Evolutionary conservation across 1,140 invertebrate genomes (phyloP).

Genomic region (Phocides pigmalion): DNA sequence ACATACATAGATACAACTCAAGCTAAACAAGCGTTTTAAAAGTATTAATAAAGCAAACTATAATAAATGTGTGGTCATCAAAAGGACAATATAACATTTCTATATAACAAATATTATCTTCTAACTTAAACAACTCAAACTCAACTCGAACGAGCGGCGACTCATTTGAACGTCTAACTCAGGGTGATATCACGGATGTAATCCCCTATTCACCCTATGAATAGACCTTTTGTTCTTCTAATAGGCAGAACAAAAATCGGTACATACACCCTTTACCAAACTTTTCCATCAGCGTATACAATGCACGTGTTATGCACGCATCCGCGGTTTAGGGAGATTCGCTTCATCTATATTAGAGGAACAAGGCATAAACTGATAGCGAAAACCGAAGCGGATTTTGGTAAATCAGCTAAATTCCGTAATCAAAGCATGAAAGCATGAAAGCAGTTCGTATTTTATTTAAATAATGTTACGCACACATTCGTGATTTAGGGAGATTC

Average conservation of each 20-base stretch:
- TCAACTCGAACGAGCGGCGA: background rate
- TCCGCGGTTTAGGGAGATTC: constrained; percentile 53
- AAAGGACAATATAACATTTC: too few relatives aligned
- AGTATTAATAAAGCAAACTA: too few relatives aligned
- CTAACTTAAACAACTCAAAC: background rate
- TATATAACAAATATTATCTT: background rate
- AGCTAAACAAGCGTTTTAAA: too few relatives aligned
- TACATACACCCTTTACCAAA: constrained; percentile 65
- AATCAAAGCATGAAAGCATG: too few relatives aligned
- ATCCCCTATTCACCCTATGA: constrained; percentile 35
- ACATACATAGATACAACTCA: too few relatives aligned
- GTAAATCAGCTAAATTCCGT: too few relatives aligned
- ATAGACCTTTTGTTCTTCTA: constrained; percentile 40
- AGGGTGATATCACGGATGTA: constrained; percentile 30
- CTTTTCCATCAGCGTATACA: constrained; percentile 64
- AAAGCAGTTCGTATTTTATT: too few relatives aligned
- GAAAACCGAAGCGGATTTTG: background rate
- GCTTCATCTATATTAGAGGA: constrained; percentile 33
- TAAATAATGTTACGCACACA: too few relatives aligned
- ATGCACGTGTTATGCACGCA: constrained; percentile 53
- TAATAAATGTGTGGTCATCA: too few relatives aligned
- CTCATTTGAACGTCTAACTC: constrained; percentile 17
- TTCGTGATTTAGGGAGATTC: too few relatives aligned
- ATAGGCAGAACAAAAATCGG: constrained; percentile 43
- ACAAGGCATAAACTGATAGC: constrained; percentile 37